Evolutionary conservation across 2,888 invertebrate genomes (phyloP).

Genomic region (Caenorhabditis sp.): DNA sequence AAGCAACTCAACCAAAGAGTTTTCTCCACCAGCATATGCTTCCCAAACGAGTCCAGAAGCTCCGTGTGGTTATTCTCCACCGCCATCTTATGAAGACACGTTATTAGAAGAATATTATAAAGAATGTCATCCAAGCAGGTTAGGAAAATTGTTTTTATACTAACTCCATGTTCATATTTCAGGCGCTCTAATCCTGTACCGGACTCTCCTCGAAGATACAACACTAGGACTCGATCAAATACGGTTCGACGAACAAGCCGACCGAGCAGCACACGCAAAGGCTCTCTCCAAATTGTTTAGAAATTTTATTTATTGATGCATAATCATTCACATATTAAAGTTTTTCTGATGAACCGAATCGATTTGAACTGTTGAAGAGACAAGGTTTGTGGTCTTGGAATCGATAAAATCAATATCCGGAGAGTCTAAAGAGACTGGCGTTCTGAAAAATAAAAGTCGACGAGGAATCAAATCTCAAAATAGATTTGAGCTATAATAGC

Average conservation of each 20-base stretch:
- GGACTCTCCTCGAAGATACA: constrained; percentile 26
- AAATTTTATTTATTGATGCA: neutral
- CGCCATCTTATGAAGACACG: constrained; percentile 70
- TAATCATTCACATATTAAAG: neutral
- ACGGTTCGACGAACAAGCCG: constrained; percentile 21
- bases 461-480: too few relatives aligned
- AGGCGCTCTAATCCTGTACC: constrained; percentile 37
- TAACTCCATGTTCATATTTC: constrained; percentile 1
- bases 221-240: constrained; percentile 8
- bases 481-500: too few relatives aligned
- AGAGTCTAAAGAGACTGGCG: constrained; percentile 38
- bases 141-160: constrained; percentile 2
- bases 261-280: constrained; percentile 13
- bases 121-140: constrained; percentile 63
- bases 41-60: constrained; percentile 41
- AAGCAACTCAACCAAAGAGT: constrained; percentile 27
- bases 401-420: constrained; percentile 64
- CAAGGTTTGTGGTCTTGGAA: constrained; percentile 52
- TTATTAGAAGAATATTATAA: constrained; percentile 67
- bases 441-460: too few relatives aligned
- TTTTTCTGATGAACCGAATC: constrained; percentile 51
- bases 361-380: constrained; percentile 62
- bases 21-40: constrained; percentile 55
- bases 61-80: constrained; percentile 68
- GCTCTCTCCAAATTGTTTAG: constrained; percentile 29